Conservation (phyloP, 2,888 invertebrate genomes). For the Hypomecis punctinalis region DNA sequence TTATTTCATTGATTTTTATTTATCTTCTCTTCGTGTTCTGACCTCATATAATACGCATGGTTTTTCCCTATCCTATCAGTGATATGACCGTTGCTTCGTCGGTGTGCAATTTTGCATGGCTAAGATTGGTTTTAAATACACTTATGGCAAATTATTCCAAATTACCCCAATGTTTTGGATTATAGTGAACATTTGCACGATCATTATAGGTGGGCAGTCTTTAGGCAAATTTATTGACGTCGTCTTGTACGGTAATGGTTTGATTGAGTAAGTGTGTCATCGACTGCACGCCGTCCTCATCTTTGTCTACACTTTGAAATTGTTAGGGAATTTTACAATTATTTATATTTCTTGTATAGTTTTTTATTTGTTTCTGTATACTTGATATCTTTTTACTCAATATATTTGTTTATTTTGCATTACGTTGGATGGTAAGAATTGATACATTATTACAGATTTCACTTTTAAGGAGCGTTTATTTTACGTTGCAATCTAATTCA, state of each 20-base stretch:
- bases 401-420: conserved; percentile 28
- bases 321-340: conserved; percentile 24
- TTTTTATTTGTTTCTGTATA: conserved; percentile 26
- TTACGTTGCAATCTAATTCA: neutral
- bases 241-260: conserved; percentile 37
- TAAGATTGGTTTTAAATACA: conserved; percentile 61
- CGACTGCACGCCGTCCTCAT: conserved; percentile 74
- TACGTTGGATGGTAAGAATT: conserved; percentile 29
- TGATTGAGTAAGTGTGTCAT: conserved; percentile 48
- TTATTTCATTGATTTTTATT: conserved; percentile 60
- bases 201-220: conserved; percentile 75
- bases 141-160: conserved; percentile 61
- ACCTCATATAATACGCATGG: conserved; percentile 83
- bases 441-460: neutral
- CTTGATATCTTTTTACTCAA: conserved; percentile 4
- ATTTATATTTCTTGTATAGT: conserved; percentile 20
- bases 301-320: conserved; percentile 78
- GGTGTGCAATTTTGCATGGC: conserved; percentile 72
- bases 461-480: conserved; percentile 21
- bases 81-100: conserved; percentile 67
- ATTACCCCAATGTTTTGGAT: conserved; percentile 59
- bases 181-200: conserved; percentile 69
- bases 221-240: conserved; percentile 47
- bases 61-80: conserved; percentile 56
- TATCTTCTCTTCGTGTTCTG: conserved; percentile 62